Base-by-base conservation (phyloP, 2,888 invertebrate genomes). In the Carabus problematicus region DNA sequence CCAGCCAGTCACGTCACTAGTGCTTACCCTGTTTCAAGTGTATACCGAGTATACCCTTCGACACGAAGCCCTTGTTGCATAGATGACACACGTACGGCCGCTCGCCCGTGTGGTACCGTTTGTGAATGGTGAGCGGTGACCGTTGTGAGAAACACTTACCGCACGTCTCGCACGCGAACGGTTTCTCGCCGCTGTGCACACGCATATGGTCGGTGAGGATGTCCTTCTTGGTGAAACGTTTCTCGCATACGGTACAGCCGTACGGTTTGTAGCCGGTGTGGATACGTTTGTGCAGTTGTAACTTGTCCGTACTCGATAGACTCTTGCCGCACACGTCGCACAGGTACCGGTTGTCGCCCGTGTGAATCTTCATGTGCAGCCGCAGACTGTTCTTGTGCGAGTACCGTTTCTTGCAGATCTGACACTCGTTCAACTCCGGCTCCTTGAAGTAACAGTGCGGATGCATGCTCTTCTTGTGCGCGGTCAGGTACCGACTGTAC, bases 31-130 rank as follows among this genome's bases (percentile, higher is more conserved):
- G 69, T 62, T 82, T 82, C 72, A 82, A 77, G 73, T 87, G 88
- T 39, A 84, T 76, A 68, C 86, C 86, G 61, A 86, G 77, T 42
- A 85, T 85, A 0, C 85, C 84, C 12, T 82, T 81, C 62, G 87
- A 87, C 0, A 86, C 85, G 69, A 87, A 88, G 0, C 86, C 84
- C 60, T 84, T 83, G 0, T 82, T 84, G 60, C 88, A 88, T 9
- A 83, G 80, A 8, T 83, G 81, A 71, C 88, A 88, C 0, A 85
- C 80, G 55, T 78, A 80, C 0, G 79, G 80, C 29, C 75, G 72
- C 67, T 79, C 79, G 9, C 79, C 79, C 0, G 79, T 78, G 63
- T 79, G 79, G 8, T 74, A 76, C 9, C 79, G 69, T 42, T 75
- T 59, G 49, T 79, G 79, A 3, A 78, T 78, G 45, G 77, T 77